Base-by-base conservation (phyloP, 1,140 invertebrate genomes). In the Trinorchestia longiramus region DNA sequence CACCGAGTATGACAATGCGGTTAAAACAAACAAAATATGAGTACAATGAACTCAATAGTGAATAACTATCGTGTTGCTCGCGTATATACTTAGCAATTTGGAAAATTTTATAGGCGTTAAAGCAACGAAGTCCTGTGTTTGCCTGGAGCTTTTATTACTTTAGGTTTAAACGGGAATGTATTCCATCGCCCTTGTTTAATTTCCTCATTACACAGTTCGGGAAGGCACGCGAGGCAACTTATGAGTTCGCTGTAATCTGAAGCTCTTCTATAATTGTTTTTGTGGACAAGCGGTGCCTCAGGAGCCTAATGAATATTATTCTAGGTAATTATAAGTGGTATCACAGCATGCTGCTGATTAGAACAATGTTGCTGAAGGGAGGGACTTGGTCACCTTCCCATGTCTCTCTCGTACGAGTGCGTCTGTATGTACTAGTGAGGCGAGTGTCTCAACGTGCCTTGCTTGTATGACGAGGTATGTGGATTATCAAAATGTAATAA, bases 251-350 rank as follows among this genome's bases (percentile, higher is more conserved):
- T 47, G 43, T 94, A 94, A 94, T 94, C 92, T 45, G 43, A 44
- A 94, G 43, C 44, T 94, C 92, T 94, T 94, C 40, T 47, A 23
- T 77, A 77, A 77, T 19, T 94, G 44, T 94, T 45, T 94, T 94
- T 40, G 41, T 42, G 88, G 43, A 91, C 88, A 91, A 8, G 41
- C 41, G 88, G 43, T 40, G 36, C 92, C 92, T 40, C 92, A 42
- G 36, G 41, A 45, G 92, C 92, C 44, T 94, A 94, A 45, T 94
- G 92, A 94, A 94, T 94, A 94, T 94, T 94, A 94, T 94, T 15
- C 6, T 45, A 15, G 23, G 92, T 94, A 94, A 94, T 94, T 94
- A 90, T 90, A 94, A 42, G 92, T 44, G 92, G 92, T 40, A 94
- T 28, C 92, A 8, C 92, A 94, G 92, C 92, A 45, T 94, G 92